Percentiles rank a stretch among this genome's conserved stretches.
phyloP scores from a whole-genome alignment of 2,113 vertebrate species.

The Neolamprologus devosi region DNA sequence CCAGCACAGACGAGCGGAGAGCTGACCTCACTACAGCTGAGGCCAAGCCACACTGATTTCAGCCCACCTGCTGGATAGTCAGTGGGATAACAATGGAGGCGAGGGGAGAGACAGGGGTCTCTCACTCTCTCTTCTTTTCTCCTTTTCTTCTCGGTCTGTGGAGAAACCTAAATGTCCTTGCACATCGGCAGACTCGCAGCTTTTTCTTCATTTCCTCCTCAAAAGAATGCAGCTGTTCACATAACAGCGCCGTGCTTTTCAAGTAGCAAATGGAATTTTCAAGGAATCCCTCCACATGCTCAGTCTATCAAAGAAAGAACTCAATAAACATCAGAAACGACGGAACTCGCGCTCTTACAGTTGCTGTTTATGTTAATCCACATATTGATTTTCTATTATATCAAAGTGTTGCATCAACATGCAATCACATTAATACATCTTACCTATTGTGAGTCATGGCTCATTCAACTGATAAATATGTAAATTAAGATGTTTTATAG shows the following conservation, averaged over 20 bases:
- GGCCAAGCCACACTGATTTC: conserved; percentile 63
- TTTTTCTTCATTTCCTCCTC: conserved; percentile 2
- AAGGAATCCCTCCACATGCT: conserved; percentile 4
- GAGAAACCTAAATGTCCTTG: conserved; percentile 54
- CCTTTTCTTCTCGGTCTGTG: conserved; percentile 41
- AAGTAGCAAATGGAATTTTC: conserved; percentile 1
- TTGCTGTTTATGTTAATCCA: conserved; percentile 21
- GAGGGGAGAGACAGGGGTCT: conserved; percentile 21
- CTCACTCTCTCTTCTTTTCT: not conserved
- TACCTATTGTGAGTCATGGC: conserved; percentile 69
- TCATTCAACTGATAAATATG: conserved; percentile 75
- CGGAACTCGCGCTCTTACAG: not conserved
- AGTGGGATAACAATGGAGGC: conserved; percentile 58
- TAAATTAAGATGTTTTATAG: conserved; percentile 71
- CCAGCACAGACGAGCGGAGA: conserved; percentile 77
- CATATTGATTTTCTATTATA: conserved; percentile 51
- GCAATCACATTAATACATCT: conserved; percentile 68
- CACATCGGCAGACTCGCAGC: conserved; percentile 28
- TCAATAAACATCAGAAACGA: conserved; percentile 13
- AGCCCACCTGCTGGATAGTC: conserved; percentile 74
- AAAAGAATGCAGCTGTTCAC: conserved; percentile 8
- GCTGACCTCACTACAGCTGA: conserved; percentile 74
- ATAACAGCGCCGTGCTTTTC: not conserved
- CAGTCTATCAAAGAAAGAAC: conserved; percentile 11
- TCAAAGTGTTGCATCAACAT: conserved; percentile 61